Conservation (phyloP, 2,113 vertebrate genomes). For the Cinclus cinclus region DNA sequence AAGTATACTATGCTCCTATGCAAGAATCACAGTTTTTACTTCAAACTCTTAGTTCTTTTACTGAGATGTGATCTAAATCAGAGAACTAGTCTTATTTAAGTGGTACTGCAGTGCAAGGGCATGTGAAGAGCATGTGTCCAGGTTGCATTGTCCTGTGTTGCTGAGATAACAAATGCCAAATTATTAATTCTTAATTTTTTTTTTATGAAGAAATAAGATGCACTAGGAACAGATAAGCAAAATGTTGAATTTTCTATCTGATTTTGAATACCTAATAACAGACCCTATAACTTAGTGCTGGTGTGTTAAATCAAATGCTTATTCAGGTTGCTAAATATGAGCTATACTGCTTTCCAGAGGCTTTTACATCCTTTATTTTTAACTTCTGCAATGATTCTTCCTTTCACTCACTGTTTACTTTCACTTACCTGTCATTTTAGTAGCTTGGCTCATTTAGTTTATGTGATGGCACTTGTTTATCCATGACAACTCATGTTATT, state of each 20-base stretch:
- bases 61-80: not conserved
- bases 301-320: not conserved
- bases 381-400: not conserved
- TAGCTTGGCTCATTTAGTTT: not conserved
- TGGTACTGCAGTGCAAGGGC: rapidly evolving
- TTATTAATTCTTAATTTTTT: not conserved
- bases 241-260: not conserved
- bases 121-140: rapidly evolving
- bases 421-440: not conserved
- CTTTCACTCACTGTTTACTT: not conserved
- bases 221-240: not conserved
- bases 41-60: not conserved
- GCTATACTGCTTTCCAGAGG: not conserved
- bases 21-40: not conserved
- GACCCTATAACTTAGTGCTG: not conserved
- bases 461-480: slow-evolving; percentile 12
- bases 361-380: not conserved
- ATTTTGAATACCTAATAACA: not conserved
- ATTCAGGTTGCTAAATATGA: not conserved
- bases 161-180: not conserved
- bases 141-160: not conserved
- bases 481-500: not conserved
- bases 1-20: not conserved
- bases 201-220: not conserved
- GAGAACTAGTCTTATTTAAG: not conserved